Conservation (phyloP, 2,797 vertebrate genomes). For the Scolopax rusticola region DNA sequence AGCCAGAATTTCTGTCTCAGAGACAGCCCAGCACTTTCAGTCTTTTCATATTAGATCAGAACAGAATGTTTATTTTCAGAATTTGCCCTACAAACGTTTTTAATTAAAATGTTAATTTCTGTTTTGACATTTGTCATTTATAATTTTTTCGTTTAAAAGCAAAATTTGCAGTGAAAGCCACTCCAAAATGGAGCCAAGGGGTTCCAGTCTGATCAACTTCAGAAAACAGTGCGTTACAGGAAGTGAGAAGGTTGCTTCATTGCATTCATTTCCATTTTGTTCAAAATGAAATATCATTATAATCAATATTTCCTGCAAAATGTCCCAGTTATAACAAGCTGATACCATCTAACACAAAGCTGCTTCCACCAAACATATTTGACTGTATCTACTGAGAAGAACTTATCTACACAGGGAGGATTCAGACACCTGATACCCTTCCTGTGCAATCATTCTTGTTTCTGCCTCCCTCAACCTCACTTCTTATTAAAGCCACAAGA, state of each 20-base stretch:
- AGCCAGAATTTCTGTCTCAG: constrained; percentile 25
- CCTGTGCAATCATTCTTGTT: not conserved
- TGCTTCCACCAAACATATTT: not conserved
- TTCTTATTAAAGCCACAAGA: constrained; percentile 20
- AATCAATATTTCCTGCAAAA: constrained; percentile 34
- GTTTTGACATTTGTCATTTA: not conserved
- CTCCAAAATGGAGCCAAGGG: not conserved
- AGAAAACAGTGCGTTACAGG: not conserved
- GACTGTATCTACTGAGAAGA: not conserved
- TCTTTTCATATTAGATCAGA: constrained; percentile 18
- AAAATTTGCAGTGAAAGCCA: not conserved
- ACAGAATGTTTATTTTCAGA: constrained; percentile 10
- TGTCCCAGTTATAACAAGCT: not conserved
- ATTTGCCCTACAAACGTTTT: not conserved
- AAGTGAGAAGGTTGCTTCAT: not conserved
- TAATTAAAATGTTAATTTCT: constrained; percentile 33
- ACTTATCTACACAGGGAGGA: not conserved
- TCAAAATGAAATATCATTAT: constrained; percentile 11
- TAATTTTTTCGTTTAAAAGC: constrained; percentile 5
- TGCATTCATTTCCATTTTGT: not conserved
- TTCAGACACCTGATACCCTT: not conserved
- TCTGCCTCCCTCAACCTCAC: not conserved
- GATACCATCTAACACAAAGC: not conserved
- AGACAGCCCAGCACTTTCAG: not conserved
- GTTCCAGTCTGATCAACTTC: not conserved